Evolutionary conservation across 1,140 invertebrate species (phyloP).

Genomic region (Hycleus cichorii): DNA sequence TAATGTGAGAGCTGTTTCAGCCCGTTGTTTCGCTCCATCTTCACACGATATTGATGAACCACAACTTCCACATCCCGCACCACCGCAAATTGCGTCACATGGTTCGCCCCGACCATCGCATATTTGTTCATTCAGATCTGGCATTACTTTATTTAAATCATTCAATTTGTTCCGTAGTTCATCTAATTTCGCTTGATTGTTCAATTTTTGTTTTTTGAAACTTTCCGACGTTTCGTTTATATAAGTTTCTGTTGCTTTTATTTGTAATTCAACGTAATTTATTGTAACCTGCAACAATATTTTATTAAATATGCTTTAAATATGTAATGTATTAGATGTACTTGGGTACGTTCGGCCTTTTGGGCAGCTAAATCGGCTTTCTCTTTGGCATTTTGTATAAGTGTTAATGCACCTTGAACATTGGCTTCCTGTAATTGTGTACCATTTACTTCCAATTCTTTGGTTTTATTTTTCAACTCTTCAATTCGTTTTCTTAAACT

Average conservation of each 20-base stretch:
- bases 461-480: slow-evolving; percentile 62
- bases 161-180: slow-evolving; percentile 59
- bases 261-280: slow-evolving; percentile 70
- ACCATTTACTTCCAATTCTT: slow-evolving; percentile 73
- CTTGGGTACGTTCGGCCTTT: slow-evolving; percentile 53
- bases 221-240: slow-evolving; percentile 61
- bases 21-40: slow-evolving; percentile 78
- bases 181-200: slow-evolving; percentile 59
- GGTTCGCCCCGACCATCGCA: slow-evolving; percentile 80
- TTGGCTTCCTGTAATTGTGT: slow-evolving; percentile 90
- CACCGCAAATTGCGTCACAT: slow-evolving; percentile 87
- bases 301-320: slow-evolving; percentile 32
- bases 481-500: slow-evolving; percentile 66
- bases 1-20: slow-evolving; percentile 74
- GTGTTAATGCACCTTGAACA: slow-evolving; percentile 87
- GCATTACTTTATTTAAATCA: slow-evolving; percentile 63
- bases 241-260: slow-evolving; percentile 73
- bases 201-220: slow-evolving; percentile 63
- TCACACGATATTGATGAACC: slow-evolving; percentile 80
- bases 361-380: slow-evolving; percentile 60
- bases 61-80: slow-evolving; percentile 86
- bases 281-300: slow-evolving; percentile 45
- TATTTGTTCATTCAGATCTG: slow-evolving; percentile 73
- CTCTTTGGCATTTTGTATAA: slow-evolving; percentile 74
- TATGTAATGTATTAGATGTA: neutral